Evolutionary conservation across 2,113 vertebrate genomes (phyloP), one percentile per base, ranked within the genome.

Genomic region (Ptilorrhoa leucosticta): DNA sequence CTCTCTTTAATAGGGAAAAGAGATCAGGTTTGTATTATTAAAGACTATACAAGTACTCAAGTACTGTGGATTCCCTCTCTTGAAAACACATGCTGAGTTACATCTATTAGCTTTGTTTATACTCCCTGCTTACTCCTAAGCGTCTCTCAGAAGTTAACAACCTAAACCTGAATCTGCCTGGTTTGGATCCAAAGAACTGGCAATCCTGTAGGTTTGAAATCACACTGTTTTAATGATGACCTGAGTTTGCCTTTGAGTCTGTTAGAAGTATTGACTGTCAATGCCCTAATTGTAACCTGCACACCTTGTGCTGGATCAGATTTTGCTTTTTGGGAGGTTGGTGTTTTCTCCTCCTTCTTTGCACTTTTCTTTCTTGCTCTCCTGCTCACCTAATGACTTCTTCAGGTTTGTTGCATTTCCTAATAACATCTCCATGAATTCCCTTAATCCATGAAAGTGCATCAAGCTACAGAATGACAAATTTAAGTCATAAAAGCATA

Each of bases 271-370:
- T 87, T 83, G 83, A 81, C 79, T 83, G 54, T 8, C 89, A 80
- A 3, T 50, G 82, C 18, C 42, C 53, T 50, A 65, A 48, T 6
- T 79, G 51, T 13, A 86, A 86, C 65, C 58, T 58, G 50, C 45
- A 96, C 87, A 77, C 27, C 45, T 70, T 75, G 90, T 86, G 85
- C 79, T 88, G 90, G 87, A 96, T 96, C 90, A 90, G 50, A 77
- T 96, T 93, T 73, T 94, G 79, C 76, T 68, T 95, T 92, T 86
- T 51, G 56, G 79, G 84, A 86, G 45, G 39, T 64, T 5, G 3
- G 5, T 64, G 39, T n/a, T 91, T 88, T 75, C 58, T 86, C 22
- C 39, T 69, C 69, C 82, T 88, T 83, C 79, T 90, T 51, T 86
- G 64, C 53, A 88, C 71, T 93, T 88, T 83, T 69, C 18, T 50